Evolutionary conservation across 2,113 vertebrate species (phyloP), one percentile per base, ranked within the genome.

Genomic region (Sula dactylatra): DNA sequence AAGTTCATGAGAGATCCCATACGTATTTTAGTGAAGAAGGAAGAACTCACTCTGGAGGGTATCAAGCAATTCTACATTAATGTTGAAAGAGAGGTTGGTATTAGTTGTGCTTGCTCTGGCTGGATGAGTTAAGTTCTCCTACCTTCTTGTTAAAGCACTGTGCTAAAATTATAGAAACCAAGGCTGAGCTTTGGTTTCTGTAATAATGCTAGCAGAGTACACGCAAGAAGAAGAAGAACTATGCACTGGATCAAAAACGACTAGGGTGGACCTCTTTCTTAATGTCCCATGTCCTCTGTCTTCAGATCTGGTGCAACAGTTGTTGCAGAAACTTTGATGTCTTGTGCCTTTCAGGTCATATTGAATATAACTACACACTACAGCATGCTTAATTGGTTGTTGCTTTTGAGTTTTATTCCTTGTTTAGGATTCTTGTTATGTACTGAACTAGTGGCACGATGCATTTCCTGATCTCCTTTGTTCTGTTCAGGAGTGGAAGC

Each of bases 61-160:
- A 99, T 99, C 97, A 99, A 99, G 97, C 99, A 99, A 31, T 99
- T 99, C 98, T 99, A 99, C 98, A 99, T 99, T 78, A 99, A 99
- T 84, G 99, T 99, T 83, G 99, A 99, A 86, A 98, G 99, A 98
- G 99, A 99, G 99, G 99, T 99, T 93, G 52, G 97, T 93, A 15
- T 40, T 4, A 1, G 13, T 27, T 76, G 4, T 3, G 2, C 7
- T 77, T 64, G 4, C 4, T 79, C 8, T 61, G 52, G 9, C 32
- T 45, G 24, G 32, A 65, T 2, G 2, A 34, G 14, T 70, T 50
- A 7, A 6, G 6, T 11, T 95, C 24, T 66, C n/a, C 34, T 10
- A 71, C 78, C 98, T 98, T 98, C 98, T 98, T 98, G 98, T 98
- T 96, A 92, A 98, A 98, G 98, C 98, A 98, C 98, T 98, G 96